Percentiles rank a stretch among this genome's conserved stretches.
Evolutionary conservation across 2,888 invertebrate genomes (phyloP).

Genomic region (Plagiodera versicolora): DNA sequence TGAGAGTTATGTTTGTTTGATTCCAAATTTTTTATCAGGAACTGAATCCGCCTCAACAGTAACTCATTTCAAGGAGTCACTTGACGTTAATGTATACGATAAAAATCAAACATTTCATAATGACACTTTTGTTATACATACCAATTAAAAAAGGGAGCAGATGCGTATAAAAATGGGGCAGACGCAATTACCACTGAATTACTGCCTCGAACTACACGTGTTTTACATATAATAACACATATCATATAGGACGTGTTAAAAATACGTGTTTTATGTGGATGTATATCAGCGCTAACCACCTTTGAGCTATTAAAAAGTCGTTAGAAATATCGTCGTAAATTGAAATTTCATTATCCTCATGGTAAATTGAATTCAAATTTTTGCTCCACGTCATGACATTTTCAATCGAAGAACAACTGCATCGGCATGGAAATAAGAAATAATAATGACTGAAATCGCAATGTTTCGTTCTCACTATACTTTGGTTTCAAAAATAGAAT

Average conservation of each 20-base stretch:
- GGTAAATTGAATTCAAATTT: too few relatives aligned
- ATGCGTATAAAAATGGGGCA: conserved; percentile 3
- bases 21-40: too few relatives aligned
- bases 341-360: conserved; percentile 3
- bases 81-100: conserved; percentile 7
- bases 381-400: too few relatives aligned
- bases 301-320: conserved; percentile 13
- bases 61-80: not conserved
- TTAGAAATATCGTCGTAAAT: conserved; percentile 9
- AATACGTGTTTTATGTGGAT: conserved; percentile 10
- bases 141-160: conserved; percentile 6
- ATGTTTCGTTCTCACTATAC: too few relatives aligned
- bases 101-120: conserved; percentile 7
- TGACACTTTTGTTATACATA: conserved; percentile 6
- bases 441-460: too few relatives aligned
- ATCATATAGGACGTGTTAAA: conserved; percentile 14
- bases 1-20: too few relatives aligned
- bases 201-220: conserved; percentile 7
- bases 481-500: too few relatives aligned
- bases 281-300: conserved; percentile 6
- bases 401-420: too few relatives aligned
- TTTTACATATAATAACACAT: conserved; percentile 15
- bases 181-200: conserved; percentile 8
- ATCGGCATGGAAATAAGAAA: too few relatives aligned
- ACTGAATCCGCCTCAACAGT: too few relatives aligned